Base-by-base conservation (phyloP, 2,797 vertebrate species). In the Acrossocheilus wenchowensis region DNA sequence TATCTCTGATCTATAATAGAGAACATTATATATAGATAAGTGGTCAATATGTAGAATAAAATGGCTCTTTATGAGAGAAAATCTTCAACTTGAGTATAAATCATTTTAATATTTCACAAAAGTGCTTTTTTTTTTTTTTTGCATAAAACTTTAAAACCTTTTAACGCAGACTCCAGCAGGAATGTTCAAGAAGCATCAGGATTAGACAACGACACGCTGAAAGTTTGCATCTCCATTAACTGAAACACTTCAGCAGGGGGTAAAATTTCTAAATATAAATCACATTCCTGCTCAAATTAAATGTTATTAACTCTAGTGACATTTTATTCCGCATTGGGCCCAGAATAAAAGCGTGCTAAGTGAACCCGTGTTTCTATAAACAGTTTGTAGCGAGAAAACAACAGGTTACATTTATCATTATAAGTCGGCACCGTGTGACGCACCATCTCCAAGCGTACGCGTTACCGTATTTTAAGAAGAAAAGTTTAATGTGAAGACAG, bases 401-500 rank as follows among this genome's bases (percentile, higher is more conserved):
- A 85, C 78, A 86, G 41, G 83, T 87, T 84, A 68, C 79, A 60
- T 84, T 89, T 86, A 83, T 89, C 84, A 87, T 87, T 87, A 87
- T 75, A 77, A 85, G 79, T 75, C 78, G 43, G 73, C 62, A 43
- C 41, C 21, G 60, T 87, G 87, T 87, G 87, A 81, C 50, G 82
- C 71, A 48, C 26, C 78, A 82, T 84, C 87, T 88, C 84, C 87
- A 83, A 87, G 87, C 41, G 72, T 57, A 88, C 82, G 52, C 69
- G 85, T 82, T 83, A 81, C 52, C 39, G 45, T 36, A 10, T 26
- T 60, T 45, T 85, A 82, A 84, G 85, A 88, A 73, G 41, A 78
- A 41, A 86, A 88, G 79, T 87, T 90, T 87, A 88, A 89, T 90
- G 54, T 45, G 60, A 62, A 86, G 82, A 90, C 39, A 89, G 88